These are phyloP conservation scores for Agonopterix subpropinquella DNA, from an alignment of 2,888 invertebrate species.

Conservation along the genomic window DNA sequence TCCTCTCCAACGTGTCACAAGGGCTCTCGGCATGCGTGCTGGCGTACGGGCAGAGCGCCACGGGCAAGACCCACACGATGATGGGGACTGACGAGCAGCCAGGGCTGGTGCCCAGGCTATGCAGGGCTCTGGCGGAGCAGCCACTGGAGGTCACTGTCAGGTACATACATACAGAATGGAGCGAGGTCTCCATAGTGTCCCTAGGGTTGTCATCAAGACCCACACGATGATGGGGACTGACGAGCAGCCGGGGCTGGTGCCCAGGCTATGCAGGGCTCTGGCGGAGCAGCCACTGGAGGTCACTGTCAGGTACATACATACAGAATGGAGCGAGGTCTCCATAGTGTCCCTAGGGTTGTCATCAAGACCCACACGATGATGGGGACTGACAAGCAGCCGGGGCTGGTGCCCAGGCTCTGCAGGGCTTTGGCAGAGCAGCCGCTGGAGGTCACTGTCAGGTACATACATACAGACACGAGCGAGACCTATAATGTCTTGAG, in stretches of 20 bases:
- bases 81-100: constrained; percentile 75
- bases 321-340: background rate
- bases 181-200: too few relatives aligned
- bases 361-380: constrained; percentile 85
- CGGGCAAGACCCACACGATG: constrained; percentile 87
- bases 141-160: constrained; percentile 51
- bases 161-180: constrained; percentile 20
- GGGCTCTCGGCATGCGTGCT: constrained; percentile 82
- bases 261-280: constrained; percentile 52
- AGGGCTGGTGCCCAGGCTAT: constrained; percentile 59
- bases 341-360: too few relatives aligned
- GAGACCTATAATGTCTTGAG: too few relatives aligned
- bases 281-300: constrained; percentile 39
- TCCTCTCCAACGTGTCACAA: constrained; percentile 76
- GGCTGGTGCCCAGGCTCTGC: constrained; percentile 58
- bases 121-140: constrained; percentile 43
- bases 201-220: constrained; percentile 62
- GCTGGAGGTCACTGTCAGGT: constrained; percentile 56
- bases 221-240: constrained; percentile 84
- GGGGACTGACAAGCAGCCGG: constrained; percentile 69
- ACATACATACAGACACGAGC: background rate
- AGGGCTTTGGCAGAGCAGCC: constrained; percentile 41
- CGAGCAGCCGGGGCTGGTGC: constrained; percentile 53
- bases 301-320: constrained; percentile 49
- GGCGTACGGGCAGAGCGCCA: constrained; percentile 86